Base-by-base conservation (phyloP, 2,113 vertebrate species). In the Sisor rabdophorus region DNA sequence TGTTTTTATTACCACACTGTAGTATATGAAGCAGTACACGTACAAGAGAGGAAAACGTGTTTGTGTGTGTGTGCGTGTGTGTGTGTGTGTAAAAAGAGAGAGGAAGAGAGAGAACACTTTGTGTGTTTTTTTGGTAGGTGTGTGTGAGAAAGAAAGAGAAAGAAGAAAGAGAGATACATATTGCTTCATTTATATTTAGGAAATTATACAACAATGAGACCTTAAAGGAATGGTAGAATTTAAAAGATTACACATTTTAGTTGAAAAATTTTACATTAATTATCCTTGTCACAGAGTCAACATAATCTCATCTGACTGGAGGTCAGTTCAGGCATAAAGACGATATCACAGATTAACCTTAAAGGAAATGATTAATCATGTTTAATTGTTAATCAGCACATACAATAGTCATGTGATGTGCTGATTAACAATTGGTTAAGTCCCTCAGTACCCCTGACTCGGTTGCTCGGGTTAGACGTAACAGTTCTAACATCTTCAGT, bases 401-500 rank as follows among this genome's bases (percentile, higher is more conserved):
- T 7, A n/a, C n/a, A n/a, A n/a, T 26, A 63, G 32, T 65, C 75
- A 77, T 36, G 28, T 79, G 72, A 50, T 26, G 19, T 54, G 40
- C 28, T 80, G 78, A 82, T 80, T 76, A 77, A 77, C 24, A 30
- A 56, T 12, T 74, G 24, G 7, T 24, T n/a, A 40, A 58, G 36
- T 74, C 61, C 74, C 77, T 73, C 73, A 73, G 26, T 36, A 67
- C 76, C 70, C 17, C 30, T 59, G 36, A 15, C 12, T 4, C n/a
- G 10, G 13, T 73, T 50, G 19, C 2, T 50, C 74, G 47, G 17
- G 20, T 7, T 48, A 13, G n/a, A 16, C 2, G 6, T 13, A 36
- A 22, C 12, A n/a, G n/a, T 22, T 47, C 13, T 4, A 15, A 54
- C 16, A n/a, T 28, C 15, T 65, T n/a, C n/a, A 17, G 32, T 80